Conservation (phyloP, 2,797 vertebrate species). For the Squalus acanthias region DNA sequence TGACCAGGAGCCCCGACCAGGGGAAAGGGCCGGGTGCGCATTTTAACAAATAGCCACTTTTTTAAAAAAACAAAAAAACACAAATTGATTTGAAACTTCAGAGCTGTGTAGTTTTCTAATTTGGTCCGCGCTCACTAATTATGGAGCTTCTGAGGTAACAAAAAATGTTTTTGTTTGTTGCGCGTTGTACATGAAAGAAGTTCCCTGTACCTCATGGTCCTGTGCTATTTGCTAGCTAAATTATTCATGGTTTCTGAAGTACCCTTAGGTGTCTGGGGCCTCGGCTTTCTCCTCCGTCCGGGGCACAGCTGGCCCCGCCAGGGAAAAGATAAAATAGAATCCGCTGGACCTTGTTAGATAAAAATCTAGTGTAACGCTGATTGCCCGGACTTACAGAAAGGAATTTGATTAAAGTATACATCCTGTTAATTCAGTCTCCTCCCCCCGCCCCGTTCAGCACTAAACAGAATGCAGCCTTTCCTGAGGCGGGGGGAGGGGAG, state of each 20-base stretch:
- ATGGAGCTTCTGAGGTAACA: not conserved
- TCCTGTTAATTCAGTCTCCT: not conserved
- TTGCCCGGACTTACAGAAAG: not conserved
- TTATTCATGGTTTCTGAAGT: not conserved
- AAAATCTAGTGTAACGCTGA: slow-evolving; percentile 6
- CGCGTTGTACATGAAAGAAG: not conserved
- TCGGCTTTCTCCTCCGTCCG: not conserved
- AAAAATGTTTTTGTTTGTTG: not conserved
- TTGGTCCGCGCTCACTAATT: not conserved
- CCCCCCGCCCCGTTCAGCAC: not conserved
- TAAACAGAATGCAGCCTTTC: not conserved
- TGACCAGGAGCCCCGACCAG: not conserved
- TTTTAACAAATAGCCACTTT: not conserved
- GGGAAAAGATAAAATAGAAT: slow-evolving; percentile 10
- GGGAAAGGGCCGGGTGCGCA: not conserved
- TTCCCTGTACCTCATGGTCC: not conserved
- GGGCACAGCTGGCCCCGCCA: not conserved
- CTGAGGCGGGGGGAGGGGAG: not conserved
- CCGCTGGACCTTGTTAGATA: not conserved
- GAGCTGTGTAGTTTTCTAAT: not conserved
- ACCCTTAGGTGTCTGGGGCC: not conserved
- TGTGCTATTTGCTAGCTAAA: not conserved
- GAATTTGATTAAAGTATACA: slow-evolving; percentile 26
- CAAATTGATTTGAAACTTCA: not conserved
- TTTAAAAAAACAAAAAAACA: not conserved